Conservation (phyloP, 2,888 invertebrate species). For the Eupithecia abbreviata region DNA sequence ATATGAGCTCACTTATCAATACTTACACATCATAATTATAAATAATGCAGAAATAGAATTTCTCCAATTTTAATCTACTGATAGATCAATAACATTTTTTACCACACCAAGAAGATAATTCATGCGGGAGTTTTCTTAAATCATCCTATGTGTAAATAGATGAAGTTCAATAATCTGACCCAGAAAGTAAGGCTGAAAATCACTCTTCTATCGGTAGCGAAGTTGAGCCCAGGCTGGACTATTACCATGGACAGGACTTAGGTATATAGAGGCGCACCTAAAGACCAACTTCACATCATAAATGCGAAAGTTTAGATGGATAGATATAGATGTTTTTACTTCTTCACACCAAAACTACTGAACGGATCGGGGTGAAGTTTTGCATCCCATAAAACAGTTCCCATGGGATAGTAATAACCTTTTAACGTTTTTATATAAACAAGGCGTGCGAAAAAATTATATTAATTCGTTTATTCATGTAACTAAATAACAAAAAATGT, state of each 20-base stretch:
- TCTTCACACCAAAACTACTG: too few species aligned
- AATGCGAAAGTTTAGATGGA: too few species aligned
- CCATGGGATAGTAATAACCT: too few species aligned
- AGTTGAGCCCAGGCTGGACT: neutral
- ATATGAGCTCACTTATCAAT: neutral
- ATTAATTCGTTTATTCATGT: too few species aligned
- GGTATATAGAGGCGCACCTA: neutral
- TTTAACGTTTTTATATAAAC: too few species aligned
- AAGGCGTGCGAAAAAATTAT: too few species aligned
- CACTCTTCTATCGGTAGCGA: neutral
- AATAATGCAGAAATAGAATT: neutral
- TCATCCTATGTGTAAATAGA: neutral
- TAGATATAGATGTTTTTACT: too few species aligned
- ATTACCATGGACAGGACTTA: neutral
- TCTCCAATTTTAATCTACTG: neutral
- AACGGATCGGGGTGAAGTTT: too few species aligned
- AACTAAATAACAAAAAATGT: neutral
- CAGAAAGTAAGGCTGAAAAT: neutral
- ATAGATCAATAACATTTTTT: neutral
- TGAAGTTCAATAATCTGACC: neutral
- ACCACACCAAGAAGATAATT: neutral
- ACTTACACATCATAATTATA: neutral
- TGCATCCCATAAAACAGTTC: too few species aligned
- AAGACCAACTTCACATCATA: neutral
- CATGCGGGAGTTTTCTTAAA: neutral